Evolutionary conservation across 2,888 invertebrate genomes (phyloP).

Genomic region (Xylota segnis): DNA sequence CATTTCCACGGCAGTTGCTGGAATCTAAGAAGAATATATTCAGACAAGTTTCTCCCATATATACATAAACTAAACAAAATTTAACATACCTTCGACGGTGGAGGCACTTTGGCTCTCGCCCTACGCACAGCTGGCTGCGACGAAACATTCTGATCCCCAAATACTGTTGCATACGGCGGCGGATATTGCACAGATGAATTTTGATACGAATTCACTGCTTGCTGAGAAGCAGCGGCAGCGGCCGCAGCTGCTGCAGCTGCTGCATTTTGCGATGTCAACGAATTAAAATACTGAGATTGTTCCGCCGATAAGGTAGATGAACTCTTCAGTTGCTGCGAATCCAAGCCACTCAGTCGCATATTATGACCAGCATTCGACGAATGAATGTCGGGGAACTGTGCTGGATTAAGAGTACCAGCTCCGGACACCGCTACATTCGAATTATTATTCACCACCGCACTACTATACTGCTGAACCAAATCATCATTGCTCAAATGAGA

Average conservation of each 20-base stretch:
- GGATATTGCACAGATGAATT: slow-evolving; percentile 82
- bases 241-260: slow-evolving; percentile 77
- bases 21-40: slow-evolving; percentile 88
- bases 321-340: slow-evolving; percentile 86
- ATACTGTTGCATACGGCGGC: slow-evolving; percentile 83
- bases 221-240: slow-evolving; percentile 72
- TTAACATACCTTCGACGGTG: slow-evolving; percentile 90
- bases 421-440: slow-evolving; percentile 79
- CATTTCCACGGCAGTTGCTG: slow-evolving; percentile 97
- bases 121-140: slow-evolving; percentile 84
- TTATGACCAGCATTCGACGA: slow-evolving; percentile 79
- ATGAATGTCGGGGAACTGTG: slow-evolving; percentile 75
- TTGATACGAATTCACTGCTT: slow-evolving; percentile 77
- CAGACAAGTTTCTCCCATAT: no score
- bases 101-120: slow-evolving; percentile 91
- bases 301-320: slow-evolving; percentile 87
- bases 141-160: slow-evolving; percentile 80
- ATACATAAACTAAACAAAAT: slow-evolving; percentile 4
- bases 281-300: slow-evolving; percentile 88
- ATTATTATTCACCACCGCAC: slow-evolving; percentile 80
- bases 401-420: slow-evolving; percentile 65
- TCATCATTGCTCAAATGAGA: slow-evolving; percentile 81
- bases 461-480: slow-evolving; percentile 80
- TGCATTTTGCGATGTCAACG: slow-evolving; percentile 83
- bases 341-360: slow-evolving; percentile 78